phyloP scores from a whole-genome alignment of 1,140 invertebrate genomes.

The Bombyx mori region DNA sequence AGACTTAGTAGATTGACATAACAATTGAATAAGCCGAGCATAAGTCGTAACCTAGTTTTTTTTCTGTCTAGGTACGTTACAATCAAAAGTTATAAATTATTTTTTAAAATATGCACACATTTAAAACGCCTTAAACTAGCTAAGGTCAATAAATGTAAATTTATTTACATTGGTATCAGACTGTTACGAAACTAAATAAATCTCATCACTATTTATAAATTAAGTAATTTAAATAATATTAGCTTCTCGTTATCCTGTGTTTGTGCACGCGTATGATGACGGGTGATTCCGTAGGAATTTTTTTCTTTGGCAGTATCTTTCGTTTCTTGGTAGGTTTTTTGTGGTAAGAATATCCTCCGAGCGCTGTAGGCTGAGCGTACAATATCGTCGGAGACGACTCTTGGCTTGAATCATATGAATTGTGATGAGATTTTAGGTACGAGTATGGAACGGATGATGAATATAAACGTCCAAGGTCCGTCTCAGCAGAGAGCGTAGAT shows the following conservation, averaged over 20 bases:
- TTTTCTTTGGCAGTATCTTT: constrained; percentile 8
- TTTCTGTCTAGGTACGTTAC: too few relatives aligned
- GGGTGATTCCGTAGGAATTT: constrained; percentile 20
- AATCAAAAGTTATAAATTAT: too few relatives aligned
- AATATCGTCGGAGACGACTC: constrained; percentile 21
- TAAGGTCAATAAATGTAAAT: too few relatives aligned
- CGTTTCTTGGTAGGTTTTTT: constrained; percentile 16
- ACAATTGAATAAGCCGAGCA: too few relatives aligned
- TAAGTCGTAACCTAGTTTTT: too few relatives aligned
- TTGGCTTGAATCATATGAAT: constrained; percentile 1
- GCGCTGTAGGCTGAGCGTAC: constrained; percentile 38
- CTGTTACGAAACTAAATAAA: too few relatives aligned
- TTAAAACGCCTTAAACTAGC: too few relatives aligned
- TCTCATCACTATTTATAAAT: too few relatives aligned
- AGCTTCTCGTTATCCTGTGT: constrained; percentile 26
- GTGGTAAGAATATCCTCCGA: constrained; percentile 42
- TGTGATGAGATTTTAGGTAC: constrained; percentile 5
- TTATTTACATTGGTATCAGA: too few relatives aligned
- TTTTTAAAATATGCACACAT: too few relatives aligned
- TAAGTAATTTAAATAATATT: background rate
- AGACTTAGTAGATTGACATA: too few relatives aligned
- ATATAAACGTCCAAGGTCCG: background rate
- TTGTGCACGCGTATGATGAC: constrained; percentile 48
- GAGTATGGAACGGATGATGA: background rate
- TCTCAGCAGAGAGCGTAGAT: constrained; percentile 1